Evolutionary conservation across 2,797 vertebrate species (phyloP).

Genomic region (Pseudochirops cupreus): DNA sequence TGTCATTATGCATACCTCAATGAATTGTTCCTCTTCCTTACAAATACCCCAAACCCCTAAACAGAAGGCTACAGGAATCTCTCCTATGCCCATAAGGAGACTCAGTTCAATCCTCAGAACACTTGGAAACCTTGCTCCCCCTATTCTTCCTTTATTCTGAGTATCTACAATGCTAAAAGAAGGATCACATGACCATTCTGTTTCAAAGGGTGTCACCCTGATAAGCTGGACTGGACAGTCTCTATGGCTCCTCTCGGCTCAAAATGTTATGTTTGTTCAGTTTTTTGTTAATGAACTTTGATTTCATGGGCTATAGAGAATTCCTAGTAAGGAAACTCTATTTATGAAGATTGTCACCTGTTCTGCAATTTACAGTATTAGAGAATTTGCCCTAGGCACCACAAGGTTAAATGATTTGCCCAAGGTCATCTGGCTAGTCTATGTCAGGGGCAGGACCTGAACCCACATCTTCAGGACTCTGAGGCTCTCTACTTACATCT

Average conservation of each 20-base stretch:
- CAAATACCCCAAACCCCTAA: background rate
- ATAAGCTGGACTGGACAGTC: background rate
- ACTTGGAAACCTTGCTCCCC: background rate
- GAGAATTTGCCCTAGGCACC: background rate
- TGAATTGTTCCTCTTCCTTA: background rate
- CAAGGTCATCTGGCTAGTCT: background rate
- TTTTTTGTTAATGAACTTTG: background rate
- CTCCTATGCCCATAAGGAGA: background rate
- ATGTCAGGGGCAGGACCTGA: background rate
- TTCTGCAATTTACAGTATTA: background rate
- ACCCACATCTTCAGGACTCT: background rate
- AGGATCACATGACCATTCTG: background rate
- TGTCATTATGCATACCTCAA: background rate
- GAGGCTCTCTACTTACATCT: background rate
- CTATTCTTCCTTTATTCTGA: background rate
- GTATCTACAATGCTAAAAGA: background rate
- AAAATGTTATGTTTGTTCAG: background rate
- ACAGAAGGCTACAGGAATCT: background rate
- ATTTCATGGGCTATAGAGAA: background rate
- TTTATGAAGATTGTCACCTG: background rate
- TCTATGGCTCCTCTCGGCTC: background rate
- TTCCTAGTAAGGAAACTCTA: background rate
- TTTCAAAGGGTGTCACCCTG: slow-evolving; percentile 26
- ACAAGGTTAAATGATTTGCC: background rate
- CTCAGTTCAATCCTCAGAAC: background rate